Conservation (phyloP, 1,140 invertebrate species). For the Alviniconcha marisindica region DNA sequence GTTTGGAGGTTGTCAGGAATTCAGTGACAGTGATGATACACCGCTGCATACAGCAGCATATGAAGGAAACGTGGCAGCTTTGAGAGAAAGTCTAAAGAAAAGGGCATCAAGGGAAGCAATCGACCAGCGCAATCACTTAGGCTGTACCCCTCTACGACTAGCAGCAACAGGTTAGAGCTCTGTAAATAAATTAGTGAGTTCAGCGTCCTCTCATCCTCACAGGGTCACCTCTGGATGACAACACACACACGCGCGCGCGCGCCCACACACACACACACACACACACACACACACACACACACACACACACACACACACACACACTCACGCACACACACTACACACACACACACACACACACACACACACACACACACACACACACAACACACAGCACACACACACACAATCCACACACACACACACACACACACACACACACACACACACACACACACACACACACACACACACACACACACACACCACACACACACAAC, state of each 20-base stretch:
- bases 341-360: no score
- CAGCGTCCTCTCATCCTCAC: no score
- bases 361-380: no score
- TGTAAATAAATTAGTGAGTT: no score
- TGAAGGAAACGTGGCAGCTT: not conserved
- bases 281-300: not conserved
- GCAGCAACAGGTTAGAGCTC: not conserved
- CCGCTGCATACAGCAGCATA: not conserved
- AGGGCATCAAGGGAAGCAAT: not conserved
- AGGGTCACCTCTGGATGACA: no score
- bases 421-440: no score
- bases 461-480: no score
- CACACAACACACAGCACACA: no score
- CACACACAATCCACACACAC: no score
- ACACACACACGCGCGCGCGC: not conserved
- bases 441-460: no score
- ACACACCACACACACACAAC: no score
- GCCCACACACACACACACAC: not conserved
- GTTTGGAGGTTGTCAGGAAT: conserved; percentile 18
- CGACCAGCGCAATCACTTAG: not conserved
- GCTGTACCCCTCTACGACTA: not conserved
- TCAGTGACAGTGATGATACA: not conserved
- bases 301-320: not conserved
- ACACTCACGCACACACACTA: not conserved
- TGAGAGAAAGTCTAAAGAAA: not conserved